A percentile compares a stretch with the other conserved stretches of the same genome.
Evolutionary conservation across 1,140 invertebrate genomes (phyloP).

Genomic region (Caenorhabditis tropicalis): DNA sequence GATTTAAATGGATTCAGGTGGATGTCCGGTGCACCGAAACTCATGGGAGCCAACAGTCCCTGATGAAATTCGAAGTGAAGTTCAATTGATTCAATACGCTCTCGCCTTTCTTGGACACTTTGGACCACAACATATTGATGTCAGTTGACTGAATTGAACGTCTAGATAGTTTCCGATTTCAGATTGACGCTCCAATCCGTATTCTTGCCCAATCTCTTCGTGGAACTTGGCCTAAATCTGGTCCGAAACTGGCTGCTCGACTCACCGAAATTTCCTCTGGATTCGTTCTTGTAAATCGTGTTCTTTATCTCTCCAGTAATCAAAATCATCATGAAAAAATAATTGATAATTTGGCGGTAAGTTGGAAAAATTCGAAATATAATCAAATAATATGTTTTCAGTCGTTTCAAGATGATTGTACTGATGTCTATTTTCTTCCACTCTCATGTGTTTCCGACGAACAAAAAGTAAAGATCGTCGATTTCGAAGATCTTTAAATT

Average conservation of each 20-base stretch:
- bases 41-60: constrained; percentile 29
- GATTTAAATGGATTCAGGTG: background rate
- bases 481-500: background rate
- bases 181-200: constrained; percentile 25
- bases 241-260: background rate
- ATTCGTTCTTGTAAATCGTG: constrained; percentile 15
- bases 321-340: constrained; percentile 18
- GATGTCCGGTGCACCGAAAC: background rate
- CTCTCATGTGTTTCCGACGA: background rate
- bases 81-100: constrained; percentile 34
- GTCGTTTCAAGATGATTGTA: constrained; percentile 12
- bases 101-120: constrained; percentile 25
- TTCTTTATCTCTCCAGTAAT: constrained; percentile 11
- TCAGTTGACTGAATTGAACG: background rate
- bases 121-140: constrained; percentile 41
- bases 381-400: background rate
- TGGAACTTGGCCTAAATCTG: constrained; percentile 4
- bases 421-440: constrained; percentile 5
- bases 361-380: background rate
- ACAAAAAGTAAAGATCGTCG: constrained; percentile 3
- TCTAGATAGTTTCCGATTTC: background rate
- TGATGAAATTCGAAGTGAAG: constrained; percentile 30
- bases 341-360: constrained; percentile 22
- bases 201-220: constrained; percentile 6
- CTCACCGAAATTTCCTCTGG: constrained; percentile 19